Percentiles rank a stretch among this genome's conserved stretches.
phyloP scores from a whole-genome alignment of 2,113 vertebrate species.

The Copsychus sechellarum region DNA sequence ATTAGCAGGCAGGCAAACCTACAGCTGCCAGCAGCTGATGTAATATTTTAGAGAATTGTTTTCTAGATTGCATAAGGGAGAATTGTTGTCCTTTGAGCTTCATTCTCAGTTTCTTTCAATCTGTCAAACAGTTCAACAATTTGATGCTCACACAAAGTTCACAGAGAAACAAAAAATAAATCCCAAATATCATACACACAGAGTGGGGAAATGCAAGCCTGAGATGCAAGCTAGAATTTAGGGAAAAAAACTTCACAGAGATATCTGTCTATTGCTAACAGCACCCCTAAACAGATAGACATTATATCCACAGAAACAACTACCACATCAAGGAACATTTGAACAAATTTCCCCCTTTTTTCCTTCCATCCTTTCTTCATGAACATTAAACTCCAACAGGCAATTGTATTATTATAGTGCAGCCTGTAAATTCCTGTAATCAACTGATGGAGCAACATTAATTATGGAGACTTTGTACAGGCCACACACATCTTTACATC shows the following conservation, averaged over 20 bases:
- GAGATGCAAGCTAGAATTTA: not conserved
- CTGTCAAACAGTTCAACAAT: constrained; percentile 25
- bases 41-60: constrained; percentile 57
- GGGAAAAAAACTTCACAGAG: not conserved
- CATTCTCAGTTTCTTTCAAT: not conserved
- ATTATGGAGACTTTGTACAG: not conserved
- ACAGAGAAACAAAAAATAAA: not conserved
- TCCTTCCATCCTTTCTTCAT: not conserved
- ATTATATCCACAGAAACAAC: not conserved
- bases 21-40: constrained; percentile 56
- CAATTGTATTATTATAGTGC: not conserved
- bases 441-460: constrained; percentile 15
- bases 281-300: not conserved
- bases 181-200: not conserved
- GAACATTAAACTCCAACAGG: not conserved
- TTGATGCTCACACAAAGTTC: constrained; percentile 2
- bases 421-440: constrained; percentile 19
- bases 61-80: constrained; percentile 25
- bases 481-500: not conserved
- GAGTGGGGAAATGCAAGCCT: not conserved
- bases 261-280: not conserved
- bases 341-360: not conserved
- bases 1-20: constrained; percentile 46
- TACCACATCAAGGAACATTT: not conserved
- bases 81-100: constrained; percentile 22